These are phyloP conservation scores for Microcebus ravelobensis DNA, from an alignment of 2,113 vertebrate genomes.

Conservation along the genomic window DNA sequence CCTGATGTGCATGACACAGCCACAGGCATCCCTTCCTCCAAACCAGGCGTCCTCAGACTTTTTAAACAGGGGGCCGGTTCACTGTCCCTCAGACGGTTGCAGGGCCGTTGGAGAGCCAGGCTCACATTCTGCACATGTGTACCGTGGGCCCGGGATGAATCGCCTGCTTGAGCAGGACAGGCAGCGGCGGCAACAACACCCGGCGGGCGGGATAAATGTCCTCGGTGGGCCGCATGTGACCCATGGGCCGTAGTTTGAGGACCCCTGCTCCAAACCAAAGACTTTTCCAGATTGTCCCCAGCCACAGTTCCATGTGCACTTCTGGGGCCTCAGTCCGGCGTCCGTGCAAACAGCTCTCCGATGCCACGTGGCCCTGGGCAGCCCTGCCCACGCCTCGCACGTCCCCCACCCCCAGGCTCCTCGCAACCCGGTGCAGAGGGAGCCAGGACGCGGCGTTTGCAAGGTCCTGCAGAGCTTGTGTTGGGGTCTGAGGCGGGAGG, in stretches of 20 bases:
- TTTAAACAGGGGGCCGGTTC: no score
- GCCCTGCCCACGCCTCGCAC: rapidly evolving
- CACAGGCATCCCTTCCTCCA: neutral
- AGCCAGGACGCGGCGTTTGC: rapidly evolving
- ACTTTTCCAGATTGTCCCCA: neutral
- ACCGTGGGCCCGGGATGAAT: no score
- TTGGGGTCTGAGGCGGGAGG: rapidly evolving
- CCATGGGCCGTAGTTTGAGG: no score
- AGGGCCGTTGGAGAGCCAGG: no score
- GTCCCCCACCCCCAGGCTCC: rapidly evolving
- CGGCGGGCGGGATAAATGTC: no score
- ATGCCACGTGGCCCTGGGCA: rapidly evolving
- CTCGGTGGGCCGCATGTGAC: no score
- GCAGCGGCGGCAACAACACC: no score
- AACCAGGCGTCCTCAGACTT: neutral
- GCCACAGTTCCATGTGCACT: rapidly evolving
- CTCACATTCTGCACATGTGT: no score
- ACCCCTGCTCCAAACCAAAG: neutral
- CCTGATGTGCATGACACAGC: rapidly evolving
- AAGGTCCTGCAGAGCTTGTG: neutral
- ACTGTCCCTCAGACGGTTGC: no score
- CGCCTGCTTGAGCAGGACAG: no score
- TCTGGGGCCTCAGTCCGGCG: rapidly evolving
- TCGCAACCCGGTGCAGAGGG: neutral
- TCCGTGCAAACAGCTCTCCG: neutral